Evolutionary conservation across 37 sponge, comb jelly and placozoan genomes (phyloP), one percentile per base, ranked within the genome.

Genomic region (Halisarca cf. caerulea): DNA sequence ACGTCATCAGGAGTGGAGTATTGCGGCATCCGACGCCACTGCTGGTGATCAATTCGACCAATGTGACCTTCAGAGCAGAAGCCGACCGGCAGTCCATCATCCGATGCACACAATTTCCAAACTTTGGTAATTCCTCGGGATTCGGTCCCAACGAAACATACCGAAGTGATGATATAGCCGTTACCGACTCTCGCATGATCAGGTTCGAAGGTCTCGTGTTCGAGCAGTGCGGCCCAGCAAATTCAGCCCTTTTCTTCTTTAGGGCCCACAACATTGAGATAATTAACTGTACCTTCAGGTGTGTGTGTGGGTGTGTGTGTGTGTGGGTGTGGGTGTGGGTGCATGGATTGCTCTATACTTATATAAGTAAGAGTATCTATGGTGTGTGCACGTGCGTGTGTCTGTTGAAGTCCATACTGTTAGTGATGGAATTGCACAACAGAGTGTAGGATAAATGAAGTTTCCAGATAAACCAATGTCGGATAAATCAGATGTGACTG

Each of bases 231-330:
- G 93, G 93, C 4, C 85, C 87, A 11, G 21, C 23, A 9, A 80
- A 89, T 2, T 44, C 93, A 4, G 89, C 89, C 39, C 79, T 93
- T 11, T 93, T 93, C 82, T 15, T 87, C 32, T 58, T 0, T 18
- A 0, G 18, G 17, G 68, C 78, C 7, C 25, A 81, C 1, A 75
- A 81, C 38, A 66, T 93, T 24, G 5, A 24, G 11, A 81, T 93
- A 41, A 35, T 72, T 0, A 82, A 81, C 3, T 93, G 90, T 37
- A 74, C 66, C 33, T 90, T 93, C 55, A 82, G 78, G 93, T 93
- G 54, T 11, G 82, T 33, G 32, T 33, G n/a, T n/a, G n/a, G n/a
- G n/a, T n/a, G n/a, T n/a, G n/a, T n/a, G n/a, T n/a, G n/a, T n/a
- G n/a, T n/a, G n/a, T n/a, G n/a, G n/a, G n/a, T n/a, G n/a, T n/a